phyloP scores from a whole-genome alignment of 2,888 invertebrate species.

The Vesta saturnalis region DNA sequence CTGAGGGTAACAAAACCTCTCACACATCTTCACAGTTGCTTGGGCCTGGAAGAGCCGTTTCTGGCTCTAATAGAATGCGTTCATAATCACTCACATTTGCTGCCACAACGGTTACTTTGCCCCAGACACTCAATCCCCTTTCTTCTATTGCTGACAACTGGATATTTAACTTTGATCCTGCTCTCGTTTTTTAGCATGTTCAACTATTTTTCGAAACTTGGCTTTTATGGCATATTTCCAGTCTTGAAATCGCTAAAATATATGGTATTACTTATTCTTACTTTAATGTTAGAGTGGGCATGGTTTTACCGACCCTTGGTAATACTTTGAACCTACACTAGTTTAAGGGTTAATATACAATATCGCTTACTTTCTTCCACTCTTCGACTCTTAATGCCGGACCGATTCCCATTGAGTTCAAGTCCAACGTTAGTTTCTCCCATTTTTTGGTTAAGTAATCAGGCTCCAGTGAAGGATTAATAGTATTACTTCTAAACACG shows the following conservation, averaged over 20 bases:
- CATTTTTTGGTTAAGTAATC: not conserved
- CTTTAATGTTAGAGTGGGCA: too few species aligned
- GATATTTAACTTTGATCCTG: not conserved
- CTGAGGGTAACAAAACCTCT: not conserved
- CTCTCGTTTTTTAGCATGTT: slow-evolving; percentile 1
- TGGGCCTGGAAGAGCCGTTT: not conserved
- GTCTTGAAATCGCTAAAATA: slow-evolving; percentile 16
- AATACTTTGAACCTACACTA: too few species aligned
- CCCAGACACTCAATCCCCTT: slow-evolving; percentile 3
- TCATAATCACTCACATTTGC: slow-evolving; percentile 4
- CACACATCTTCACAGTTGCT: not conserved
- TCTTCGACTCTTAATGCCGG: not conserved
- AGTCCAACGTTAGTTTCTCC: not conserved
- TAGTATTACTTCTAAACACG: slow-evolving; percentile 9
- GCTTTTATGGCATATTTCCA: not conserved
- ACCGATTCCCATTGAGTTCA: not conserved
- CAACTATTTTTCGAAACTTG: not conserved
- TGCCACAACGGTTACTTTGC: not conserved
- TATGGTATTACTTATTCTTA: not conserved
- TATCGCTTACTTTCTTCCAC: slow-evolving; percentile 11
- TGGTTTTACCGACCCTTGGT: too few species aligned
- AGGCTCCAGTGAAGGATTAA: not conserved
- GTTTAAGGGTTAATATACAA: too few species aligned
- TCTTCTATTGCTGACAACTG: not conserved
- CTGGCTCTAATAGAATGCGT: not conserved